A percentile compares a stretch with the other conserved stretches of the same genome.
phyloP scores from a whole-genome alignment of 2,888 invertebrate genomes.

The Harpalus rubripes region DNA sequence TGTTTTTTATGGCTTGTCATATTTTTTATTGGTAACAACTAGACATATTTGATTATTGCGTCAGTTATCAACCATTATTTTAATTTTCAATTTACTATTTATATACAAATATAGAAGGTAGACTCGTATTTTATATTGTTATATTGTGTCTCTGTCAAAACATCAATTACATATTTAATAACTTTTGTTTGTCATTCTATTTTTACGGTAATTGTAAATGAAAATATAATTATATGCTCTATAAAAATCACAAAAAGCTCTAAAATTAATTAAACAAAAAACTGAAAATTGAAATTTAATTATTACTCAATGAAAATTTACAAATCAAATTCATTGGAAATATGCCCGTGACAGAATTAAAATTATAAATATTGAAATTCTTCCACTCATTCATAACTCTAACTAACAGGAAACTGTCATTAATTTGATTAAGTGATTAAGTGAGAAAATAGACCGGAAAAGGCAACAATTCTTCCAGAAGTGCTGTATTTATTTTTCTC shows the following conservation, averaged over 20 bases:
- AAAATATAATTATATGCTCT: not conserved
- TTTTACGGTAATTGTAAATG: not conserved
- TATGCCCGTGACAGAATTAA: not conserved
- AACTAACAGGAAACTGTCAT: not conserved
- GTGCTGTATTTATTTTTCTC: constrained; percentile 39
- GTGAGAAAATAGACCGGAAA: constrained; percentile 7
- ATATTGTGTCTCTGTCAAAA: not conserved
- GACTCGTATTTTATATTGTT: too few species aligned
- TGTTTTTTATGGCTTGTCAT: too few species aligned
- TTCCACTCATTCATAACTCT: not conserved
- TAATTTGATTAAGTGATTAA: constrained; percentile 18
- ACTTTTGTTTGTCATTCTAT: not conserved
- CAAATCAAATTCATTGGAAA: not conserved
- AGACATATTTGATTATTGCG: too few species aligned
- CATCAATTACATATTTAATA: not conserved
- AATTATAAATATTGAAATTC: constrained; percentile 18
- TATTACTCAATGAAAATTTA: not conserved
- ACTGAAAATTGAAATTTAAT: constrained; percentile 2
- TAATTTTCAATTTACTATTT: too few species aligned
- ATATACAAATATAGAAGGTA: too few species aligned
- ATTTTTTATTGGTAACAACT: too few species aligned
- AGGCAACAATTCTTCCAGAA: constrained; percentile 11
- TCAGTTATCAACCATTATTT: too few species aligned
- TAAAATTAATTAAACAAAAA: constrained; percentile 1
- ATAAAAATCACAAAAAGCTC: not conserved